Base-by-base conservation (phyloP, 2,113 vertebrate genomes). In the Esox niger region DNA sequence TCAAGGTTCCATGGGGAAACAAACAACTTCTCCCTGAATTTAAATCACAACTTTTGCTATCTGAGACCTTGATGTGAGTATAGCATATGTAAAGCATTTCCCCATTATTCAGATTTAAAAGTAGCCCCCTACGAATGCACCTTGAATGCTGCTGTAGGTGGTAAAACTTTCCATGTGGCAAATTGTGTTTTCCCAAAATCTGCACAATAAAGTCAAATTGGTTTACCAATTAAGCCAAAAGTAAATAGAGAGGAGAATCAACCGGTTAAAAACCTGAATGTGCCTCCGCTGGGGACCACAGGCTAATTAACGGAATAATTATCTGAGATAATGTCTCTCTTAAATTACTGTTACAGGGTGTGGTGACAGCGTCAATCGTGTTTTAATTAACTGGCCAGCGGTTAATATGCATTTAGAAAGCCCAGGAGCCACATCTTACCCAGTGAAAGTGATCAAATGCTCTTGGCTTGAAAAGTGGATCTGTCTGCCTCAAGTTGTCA, bases 251-350 rank as follows among this genome's bases (percentile, higher is more conserved):
- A 73, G 64, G 15, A 56, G 65, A 69, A 69, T 7, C n/a, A n/a
- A 29, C 59, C 63, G 59, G 23, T 60, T 68, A 29, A 56, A 64
- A 46, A 64, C 60, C 63, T 26, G 68, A 74, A 71, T 23, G 25
- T 62, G 7, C 62, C 69, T 80, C 65, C 46, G 70, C 76, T 60
- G 71, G 68, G 69, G 33, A 78, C 60, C 26, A 8, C 38, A 26
- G 73, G 69, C 84, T 84, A 88, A 88, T 89, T 90, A 89, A 83
- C 79, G 33, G 75, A 87, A 82, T 86, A 87, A 89, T 92, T 82
- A 88, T 82, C 80, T 75, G 74, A 79, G 79, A 81, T 70, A 87
- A 84, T 55, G 46, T 84, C 79, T 84, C 79, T 85, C 77, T 88
- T 86, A 86, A 87, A 88, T 58, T 66, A 80, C 79, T 77, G 75